Conservation (phyloP, 1,140 invertebrate species). For the Hyles euphorbiae region DNA sequence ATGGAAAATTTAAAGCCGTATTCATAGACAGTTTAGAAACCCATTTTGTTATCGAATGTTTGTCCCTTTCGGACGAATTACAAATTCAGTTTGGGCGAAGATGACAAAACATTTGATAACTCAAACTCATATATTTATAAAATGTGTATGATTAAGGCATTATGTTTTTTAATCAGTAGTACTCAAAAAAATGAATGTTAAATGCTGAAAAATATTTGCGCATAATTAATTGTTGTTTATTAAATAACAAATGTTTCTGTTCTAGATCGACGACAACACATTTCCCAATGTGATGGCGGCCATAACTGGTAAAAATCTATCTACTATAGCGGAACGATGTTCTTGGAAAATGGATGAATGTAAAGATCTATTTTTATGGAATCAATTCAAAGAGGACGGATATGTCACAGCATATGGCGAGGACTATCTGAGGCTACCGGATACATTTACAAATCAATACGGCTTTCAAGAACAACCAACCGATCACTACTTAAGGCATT, state of each 20-base stretch:
- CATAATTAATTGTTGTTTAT: too few relatives aligned
- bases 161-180: too few relatives aligned
- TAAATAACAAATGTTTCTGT: conserved; percentile 2
- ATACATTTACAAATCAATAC: conserved; percentile 57
- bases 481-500: conserved; percentile 84
- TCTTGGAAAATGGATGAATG: conserved; percentile 74
- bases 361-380: conserved; percentile 56
- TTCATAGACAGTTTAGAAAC: too few relatives aligned
- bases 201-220: too few relatives aligned
- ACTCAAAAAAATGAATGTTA: too few relatives aligned
- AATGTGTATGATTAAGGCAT: too few relatives aligned
- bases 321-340: conserved; percentile 65
- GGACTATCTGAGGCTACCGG: conserved; percentile 54
- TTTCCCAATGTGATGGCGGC: conserved; percentile 89
- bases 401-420: conserved; percentile 69
- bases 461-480: conserved; percentile 75
- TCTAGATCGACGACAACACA: conserved; percentile 84
- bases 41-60: too few relatives aligned
- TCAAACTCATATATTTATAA: background rate
- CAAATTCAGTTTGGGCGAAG: too few relatives aligned
- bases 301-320: conserved; percentile 79
- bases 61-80: too few relatives aligned
- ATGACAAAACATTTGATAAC: too few relatives aligned
- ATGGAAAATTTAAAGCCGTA: too few relatives aligned
- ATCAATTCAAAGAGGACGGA: conserved; percentile 49